phyloP scores from a whole-genome alignment of 2,113 vertebrate genomes.

The Ranitomeya variabilis region DNA sequence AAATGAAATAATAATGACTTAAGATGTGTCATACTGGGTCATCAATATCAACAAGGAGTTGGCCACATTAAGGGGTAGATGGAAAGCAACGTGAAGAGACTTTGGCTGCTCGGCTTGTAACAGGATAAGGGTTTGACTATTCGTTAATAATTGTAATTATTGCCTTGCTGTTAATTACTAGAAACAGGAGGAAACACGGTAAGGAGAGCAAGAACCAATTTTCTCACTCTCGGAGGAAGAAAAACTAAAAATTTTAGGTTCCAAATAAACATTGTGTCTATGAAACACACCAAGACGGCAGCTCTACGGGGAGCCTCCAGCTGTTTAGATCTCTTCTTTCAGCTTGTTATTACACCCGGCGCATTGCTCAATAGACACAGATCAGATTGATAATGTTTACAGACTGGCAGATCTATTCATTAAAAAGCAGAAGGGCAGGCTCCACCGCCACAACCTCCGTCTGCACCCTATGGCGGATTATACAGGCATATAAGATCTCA shows the following conservation, averaged over 20 bases:
- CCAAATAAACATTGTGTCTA: neutral
- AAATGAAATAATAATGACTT: constrained; percentile 84
- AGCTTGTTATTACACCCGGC: neutral
- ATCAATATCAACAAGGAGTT: constrained; percentile 71
- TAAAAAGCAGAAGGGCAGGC: neutral
- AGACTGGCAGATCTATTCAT: constrained; percentile 25
- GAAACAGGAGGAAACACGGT: neutral
- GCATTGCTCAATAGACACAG: neutral
- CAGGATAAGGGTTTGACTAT: neutral
- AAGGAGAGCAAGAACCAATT: neutral
- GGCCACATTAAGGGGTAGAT: constrained; percentile 68
- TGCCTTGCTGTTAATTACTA: constrained; percentile 1
- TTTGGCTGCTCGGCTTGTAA: neutral
- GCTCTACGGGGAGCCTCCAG: neutral
- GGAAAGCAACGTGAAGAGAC: constrained; percentile 46
- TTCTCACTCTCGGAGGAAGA: neutral
- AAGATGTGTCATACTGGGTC: constrained; percentile 73
- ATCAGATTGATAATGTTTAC: constrained; percentile 14
- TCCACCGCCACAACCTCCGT: no score
- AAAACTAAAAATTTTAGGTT: neutral
- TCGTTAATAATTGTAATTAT: neutral
- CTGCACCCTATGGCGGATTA: constrained; percentile 14
- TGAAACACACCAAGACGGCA: neutral
- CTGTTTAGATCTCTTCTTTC: constrained; percentile 34
- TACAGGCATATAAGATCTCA: neutral